Conservation (phyloP, 2,113 vertebrate genomes). For the Noctilio leporinus region DNA sequence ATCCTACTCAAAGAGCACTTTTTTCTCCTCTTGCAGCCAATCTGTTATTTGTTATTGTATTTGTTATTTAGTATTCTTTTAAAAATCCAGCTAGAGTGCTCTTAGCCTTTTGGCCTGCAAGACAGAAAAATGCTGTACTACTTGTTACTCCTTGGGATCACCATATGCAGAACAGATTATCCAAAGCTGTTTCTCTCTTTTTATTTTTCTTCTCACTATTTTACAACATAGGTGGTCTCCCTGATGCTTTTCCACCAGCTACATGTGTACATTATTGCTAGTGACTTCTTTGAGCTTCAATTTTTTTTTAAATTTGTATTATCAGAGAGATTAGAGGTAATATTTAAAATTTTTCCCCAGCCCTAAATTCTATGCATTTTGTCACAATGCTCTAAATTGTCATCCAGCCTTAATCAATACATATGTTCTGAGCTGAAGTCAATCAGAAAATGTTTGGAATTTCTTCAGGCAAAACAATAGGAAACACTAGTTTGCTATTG, state of each 20-base stretch:
- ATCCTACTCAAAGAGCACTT: conserved; percentile 40
- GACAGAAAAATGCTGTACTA: not conserved
- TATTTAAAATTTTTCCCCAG: not conserved
- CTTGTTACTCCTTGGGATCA: not conserved
- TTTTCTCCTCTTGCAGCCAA: conserved; percentile 48
- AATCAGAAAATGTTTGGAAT: not conserved
- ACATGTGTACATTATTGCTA: not conserved
- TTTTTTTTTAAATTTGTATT: not conserved
- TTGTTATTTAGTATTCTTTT: conserved; percentile 47
- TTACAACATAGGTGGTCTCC: conserved; percentile 16
- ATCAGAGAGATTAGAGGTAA: not conserved
- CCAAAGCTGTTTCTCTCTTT: not conserved
- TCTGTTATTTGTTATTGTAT: conserved; percentile 47
- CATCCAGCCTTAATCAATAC: not conserved
- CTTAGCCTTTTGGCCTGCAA: conserved; percentile 27
- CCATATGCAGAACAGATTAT: conserved; percentile 1
- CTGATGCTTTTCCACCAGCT: not conserved
- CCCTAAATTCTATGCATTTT: not conserved
- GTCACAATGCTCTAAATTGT: not conserved
- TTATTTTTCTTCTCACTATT: not conserved
- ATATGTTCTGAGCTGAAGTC: not conserved
- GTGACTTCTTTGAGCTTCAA: not conserved
- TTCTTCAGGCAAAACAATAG: not conserved
- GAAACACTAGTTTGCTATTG: not conserved
- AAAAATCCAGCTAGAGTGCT: not conserved